Base-by-base conservation (phyloP, 1,140 invertebrate genomes). In the Phymorhynchus buccinoides region DNA sequence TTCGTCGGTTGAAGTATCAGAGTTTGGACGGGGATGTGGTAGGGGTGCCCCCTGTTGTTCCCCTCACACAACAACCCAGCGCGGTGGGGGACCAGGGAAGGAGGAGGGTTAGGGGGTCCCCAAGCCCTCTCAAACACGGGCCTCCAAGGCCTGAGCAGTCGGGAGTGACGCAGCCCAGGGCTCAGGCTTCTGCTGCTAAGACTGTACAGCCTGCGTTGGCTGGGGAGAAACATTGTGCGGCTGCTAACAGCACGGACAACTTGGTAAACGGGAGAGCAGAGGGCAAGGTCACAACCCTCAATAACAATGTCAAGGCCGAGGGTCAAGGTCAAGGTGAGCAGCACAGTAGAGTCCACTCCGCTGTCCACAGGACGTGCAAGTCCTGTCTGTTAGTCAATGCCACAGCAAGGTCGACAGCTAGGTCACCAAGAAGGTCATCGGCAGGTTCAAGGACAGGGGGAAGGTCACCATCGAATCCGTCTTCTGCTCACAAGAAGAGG, bases 371-470 rank as follows among this genome's bases (percentile, higher is more conserved):
- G 42, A 87, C 89, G 0, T 87, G 88, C 4, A 88, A 88, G 68
- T 90, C 88, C 1, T 88, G 87, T 48, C 86, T 88, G 85, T 89
- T 89, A 9, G 78, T 87, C 18, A 87, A 89, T 71, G 88, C 88
- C 32, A 56, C 80, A 32, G 52, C 56, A 22, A 27, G 85, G 48
- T 87, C 88, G 9, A 85, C 87, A 35, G 41, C 87, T 27, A 88
- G 84, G 83, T 85, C 88, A 9, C 77, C 84, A 22, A 27, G 56
- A 27, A 62, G 56, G 56, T 62, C 56, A 27, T 27, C 56, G 0
- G 56, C 56, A n/a, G n/a, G n/a, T n/a, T n/a, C n/a, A 62, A 62
- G 56, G 56, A 27, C 56, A 62, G 6, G 12, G 12, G 56, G 56
- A 14, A 62, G n/a, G 56, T 62, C 56, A 62, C 56, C 56, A 18